Evolutionary conservation across 2,113 vertebrate species (phyloP).

Genomic region (Myxocyprinus asiaticus): DNA sequence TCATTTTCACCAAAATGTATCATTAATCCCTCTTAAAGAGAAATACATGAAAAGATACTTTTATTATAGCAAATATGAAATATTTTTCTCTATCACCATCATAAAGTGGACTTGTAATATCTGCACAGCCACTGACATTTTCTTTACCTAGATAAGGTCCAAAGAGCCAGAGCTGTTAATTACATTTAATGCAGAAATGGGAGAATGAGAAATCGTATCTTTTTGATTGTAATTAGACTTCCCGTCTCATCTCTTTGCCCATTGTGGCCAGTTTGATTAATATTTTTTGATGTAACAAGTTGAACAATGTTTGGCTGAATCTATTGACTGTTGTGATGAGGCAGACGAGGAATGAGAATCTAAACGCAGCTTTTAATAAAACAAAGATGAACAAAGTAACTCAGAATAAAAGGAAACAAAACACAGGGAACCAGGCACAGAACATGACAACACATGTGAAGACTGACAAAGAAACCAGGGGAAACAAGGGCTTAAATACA

Average conservation of each 20-base stretch:
- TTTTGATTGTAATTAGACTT: slow-evolving; percentile 27
- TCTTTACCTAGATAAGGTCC: slow-evolving; percentile 20
- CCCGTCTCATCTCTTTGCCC: slow-evolving; percentile 2
- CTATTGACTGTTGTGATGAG: slow-evolving; percentile 18
- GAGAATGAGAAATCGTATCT: slow-evolving; percentile 35
- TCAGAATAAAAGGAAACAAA: too few relatives aligned
- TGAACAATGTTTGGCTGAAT: slow-evolving; percentile 29
- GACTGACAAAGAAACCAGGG: too few relatives aligned
- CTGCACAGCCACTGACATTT: slow-evolving; percentile 11
- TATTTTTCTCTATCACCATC: not conserved
- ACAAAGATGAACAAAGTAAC: too few relatives aligned
- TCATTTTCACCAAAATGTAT: not conserved
- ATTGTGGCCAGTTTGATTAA: slow-evolving; percentile 21
- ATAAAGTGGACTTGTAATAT: not conserved
- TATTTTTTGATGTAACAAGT: slow-evolving; percentile 3
- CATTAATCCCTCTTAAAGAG: not conserved
- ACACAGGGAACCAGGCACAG: too few relatives aligned
- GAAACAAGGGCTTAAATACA: too few relatives aligned
- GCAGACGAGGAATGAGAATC: too few relatives aligned
- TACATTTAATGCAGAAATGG: slow-evolving; percentile 15
- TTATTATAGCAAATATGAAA: not conserved
- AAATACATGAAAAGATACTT: not conserved
- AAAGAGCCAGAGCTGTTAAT: slow-evolving; percentile 16
- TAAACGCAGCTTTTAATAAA: too few relatives aligned
- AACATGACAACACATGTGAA: too few relatives aligned